Base-by-base conservation (phyloP, 2,797 vertebrate genomes). In the Sebastes dallii region DNA sequence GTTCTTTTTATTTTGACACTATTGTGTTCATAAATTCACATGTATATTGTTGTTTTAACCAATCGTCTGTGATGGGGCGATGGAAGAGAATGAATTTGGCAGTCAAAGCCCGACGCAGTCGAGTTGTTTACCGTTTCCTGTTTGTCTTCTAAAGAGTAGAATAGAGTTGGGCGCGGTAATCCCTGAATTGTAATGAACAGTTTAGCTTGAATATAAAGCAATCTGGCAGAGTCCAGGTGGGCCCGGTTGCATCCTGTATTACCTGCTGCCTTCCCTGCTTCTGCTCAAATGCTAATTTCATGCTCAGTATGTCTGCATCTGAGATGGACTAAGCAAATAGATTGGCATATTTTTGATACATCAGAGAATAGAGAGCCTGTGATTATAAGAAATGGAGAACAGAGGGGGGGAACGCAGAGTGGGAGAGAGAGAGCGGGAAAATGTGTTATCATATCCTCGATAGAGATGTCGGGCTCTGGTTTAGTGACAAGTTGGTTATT, bases 141-240 rank as follows among this genome's bases (percentile, higher is more conserved):
- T 24, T 14, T 54, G 61, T 78, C 39, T 66, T 62, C 58, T 71
- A 55, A 71, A 75, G 76, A 77, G 69, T 8, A 3, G 61, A 79
- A 80, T 72, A 5, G 84, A 80, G 62, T 90, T 82, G 81, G 83
- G n/a, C 8, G 20, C 39, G 5, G 54, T 79, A 83, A 89, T 91
- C 72, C 71, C 52, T 75, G 67, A 68, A 83, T 69, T 62, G 68
- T 85, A 86, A 89, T 84, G 71, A 91, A 82, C 75, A 75, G 65
- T 86, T 86, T 83, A 78, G 52, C 59, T 84, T 80, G 80, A 82
- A 75, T 73, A 71, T 64, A 77, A 90, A 89, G 59, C 67, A 74
- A 84, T 84, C 24, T 77, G 86, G 80, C 88, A 89, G 81, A 81
- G 77, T 77, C 80, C 86, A 88, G 78, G 86, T 85, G 79, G 68